Percentiles rank a stretch among this genome's conserved stretches.
phyloP scores from a whole-genome alignment of 2,888 invertebrate genomes.

The Drosophila yooni region DNA sequence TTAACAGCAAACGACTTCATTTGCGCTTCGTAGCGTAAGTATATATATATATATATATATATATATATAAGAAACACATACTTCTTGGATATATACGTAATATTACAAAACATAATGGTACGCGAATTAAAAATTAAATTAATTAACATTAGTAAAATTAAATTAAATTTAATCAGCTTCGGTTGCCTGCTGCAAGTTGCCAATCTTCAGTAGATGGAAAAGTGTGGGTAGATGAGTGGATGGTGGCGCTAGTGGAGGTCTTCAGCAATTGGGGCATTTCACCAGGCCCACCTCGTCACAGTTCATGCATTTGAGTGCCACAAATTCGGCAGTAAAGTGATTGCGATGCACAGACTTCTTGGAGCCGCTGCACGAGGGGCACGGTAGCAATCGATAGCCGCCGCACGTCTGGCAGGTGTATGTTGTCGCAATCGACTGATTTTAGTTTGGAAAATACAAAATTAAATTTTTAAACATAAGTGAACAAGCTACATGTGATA shows the following conservation, averaged over 20 bases:
- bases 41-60: slow-evolving; percentile 26
- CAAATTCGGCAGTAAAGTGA: slow-evolving; percentile 96
- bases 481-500: not conserved
- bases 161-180: slow-evolving; percentile 41
- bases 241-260: not conserved
- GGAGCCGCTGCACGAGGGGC: slow-evolving; percentile 96
- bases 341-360: slow-evolving; percentile 97
- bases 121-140: slow-evolving; percentile 25
- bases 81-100: slow-evolving; percentile 6
- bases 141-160: not conserved
- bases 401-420: slow-evolving; percentile 95
- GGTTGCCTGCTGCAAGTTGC: slow-evolving; percentile 11
- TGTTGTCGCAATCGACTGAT: slow-evolving; percentile 90
- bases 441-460: not conserved
- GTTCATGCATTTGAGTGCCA: slow-evolving; percentile 96
- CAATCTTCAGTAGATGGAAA: not conserved
- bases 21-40: slow-evolving; percentile 43
- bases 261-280: slow-evolving; percentile 92
- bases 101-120: slow-evolving; percentile 21
- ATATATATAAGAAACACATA: slow-evolving; percentile 1
- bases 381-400: slow-evolving; percentile 95
- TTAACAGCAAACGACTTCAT: slow-evolving; percentile 69
- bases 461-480: not conserved
- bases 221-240: not conserved
- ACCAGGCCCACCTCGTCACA: slow-evolving; percentile 98